A percentile compares a stretch with the other conserved stretches of the same genome.
phyloP scores from a whole-genome alignment of 2,797 vertebrate species.

The Danio tinwini region DNA sequence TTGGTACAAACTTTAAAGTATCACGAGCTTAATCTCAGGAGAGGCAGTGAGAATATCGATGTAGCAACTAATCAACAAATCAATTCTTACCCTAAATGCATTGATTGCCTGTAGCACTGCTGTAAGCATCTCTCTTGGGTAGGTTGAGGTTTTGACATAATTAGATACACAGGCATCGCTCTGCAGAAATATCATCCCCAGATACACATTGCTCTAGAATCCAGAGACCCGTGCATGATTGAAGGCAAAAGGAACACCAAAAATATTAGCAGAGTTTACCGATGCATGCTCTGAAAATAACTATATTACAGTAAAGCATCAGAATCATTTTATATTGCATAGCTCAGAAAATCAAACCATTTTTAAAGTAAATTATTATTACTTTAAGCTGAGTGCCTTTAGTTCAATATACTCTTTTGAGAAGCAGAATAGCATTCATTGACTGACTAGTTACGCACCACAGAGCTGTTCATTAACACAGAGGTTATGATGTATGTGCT shows the following conservation, averaged over 20 bases:
- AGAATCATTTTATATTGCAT: conserved; percentile 3
- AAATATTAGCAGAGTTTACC: conserved; percentile 38
- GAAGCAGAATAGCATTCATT: not conserved
- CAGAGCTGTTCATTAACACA: conserved; percentile 20
- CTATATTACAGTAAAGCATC: conserved; percentile 1
- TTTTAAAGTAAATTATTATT: not conserved
- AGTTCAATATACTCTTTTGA: conserved; percentile 4
- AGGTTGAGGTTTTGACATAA: conserved; percentile 41
- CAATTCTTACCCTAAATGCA: conserved; percentile 44
- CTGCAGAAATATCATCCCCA: conserved; percentile 21
- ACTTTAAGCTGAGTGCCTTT: not conserved
- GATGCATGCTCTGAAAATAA: conserved; percentile 20
- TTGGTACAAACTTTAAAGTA: not conserved
- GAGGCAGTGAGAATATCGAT: conserved; percentile 5
- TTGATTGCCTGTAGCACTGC: conserved; percentile 37
- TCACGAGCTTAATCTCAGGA: conserved; percentile 16
- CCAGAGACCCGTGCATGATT: conserved; percentile 32
- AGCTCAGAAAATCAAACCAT: not conserved
- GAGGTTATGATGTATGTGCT: conserved; percentile 29
- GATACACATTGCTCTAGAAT: conserved; percentile 28
- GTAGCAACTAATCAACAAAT: conserved; percentile 53
- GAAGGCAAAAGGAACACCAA: conserved; percentile 31
- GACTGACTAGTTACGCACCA: conserved; percentile 15
- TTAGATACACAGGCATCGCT: conserved; percentile 33
- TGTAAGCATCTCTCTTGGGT: conserved; percentile 35